Percentiles rank a stretch among this genome's conserved stretches.
Evolutionary conservation across 2,888 invertebrate genomes (phyloP).

Genomic region (Ophion slaviceki): DNA sequence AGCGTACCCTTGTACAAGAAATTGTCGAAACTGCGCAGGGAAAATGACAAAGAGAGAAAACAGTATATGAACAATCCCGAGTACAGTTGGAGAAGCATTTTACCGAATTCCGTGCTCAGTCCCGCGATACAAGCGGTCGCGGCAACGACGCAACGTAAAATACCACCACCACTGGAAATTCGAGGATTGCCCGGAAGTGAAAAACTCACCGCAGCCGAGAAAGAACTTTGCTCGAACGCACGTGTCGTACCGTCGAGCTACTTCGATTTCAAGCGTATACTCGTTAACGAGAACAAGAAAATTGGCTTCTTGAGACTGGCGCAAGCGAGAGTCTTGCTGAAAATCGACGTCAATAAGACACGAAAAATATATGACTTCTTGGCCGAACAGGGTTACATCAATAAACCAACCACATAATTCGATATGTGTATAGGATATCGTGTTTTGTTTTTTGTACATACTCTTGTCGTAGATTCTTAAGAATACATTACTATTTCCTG

Average conservation of each 20-base stretch:
- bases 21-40: constrained; percentile 86
- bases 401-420: constrained; percentile 83
- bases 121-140: constrained; percentile 68
- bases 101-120: constrained; percentile 68
- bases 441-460: not conserved
- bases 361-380: constrained; percentile 93
- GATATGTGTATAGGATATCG: not conserved
- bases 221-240: constrained; percentile 90
- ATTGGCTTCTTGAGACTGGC: constrained; percentile 90
- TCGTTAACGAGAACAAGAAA: constrained; percentile 91
- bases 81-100: constrained; percentile 76
- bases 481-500: constrained; percentile 14
- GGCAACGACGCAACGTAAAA: constrained; percentile 74
- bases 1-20: constrained; percentile 88
- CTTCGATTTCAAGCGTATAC: constrained; percentile 90
- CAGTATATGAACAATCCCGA: constrained; percentile 79
- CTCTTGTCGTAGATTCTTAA: constrained; percentile 4
- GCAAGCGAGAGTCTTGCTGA: constrained; percentile 92
- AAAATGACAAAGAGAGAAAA: constrained; percentile 84
- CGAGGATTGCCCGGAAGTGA: constrained; percentile 91
- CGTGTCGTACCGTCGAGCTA: constrained; percentile 92
- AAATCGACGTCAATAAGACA: constrained; percentile 97
- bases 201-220: constrained; percentile 89
- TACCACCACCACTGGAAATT: constrained; percentile 87
- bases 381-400: constrained; percentile 89